These are phyloP conservation scores for Neosilurus mollespiculum DNA, from an alignment of 2,797 vertebrate species.

Conservation along the genomic window DNA sequence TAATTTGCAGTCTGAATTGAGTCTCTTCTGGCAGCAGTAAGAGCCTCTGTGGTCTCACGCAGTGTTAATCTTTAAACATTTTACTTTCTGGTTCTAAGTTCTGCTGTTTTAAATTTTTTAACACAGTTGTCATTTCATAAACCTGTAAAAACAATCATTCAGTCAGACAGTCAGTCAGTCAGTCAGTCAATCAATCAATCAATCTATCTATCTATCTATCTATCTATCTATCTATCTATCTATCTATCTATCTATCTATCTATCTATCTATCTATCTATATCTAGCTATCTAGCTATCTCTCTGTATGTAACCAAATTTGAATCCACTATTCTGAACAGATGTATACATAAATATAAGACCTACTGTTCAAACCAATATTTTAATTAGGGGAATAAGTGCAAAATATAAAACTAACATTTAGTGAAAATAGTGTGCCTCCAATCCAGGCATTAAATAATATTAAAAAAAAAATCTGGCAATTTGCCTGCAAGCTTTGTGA, in stretches of 20 bases:
- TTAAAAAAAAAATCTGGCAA: background rate
- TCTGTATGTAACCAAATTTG: background rate
- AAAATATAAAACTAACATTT: background rate
- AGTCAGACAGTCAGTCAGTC: background rate
- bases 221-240: conserved; percentile 2
- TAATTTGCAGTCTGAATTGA: conserved; percentile 73
- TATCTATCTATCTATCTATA: background rate
- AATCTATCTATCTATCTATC: background rate
- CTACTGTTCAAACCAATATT: background rate
- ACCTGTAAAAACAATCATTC: background rate
- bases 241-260: conserved; percentile 20
- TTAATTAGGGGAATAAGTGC: background rate
- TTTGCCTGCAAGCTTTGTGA: background rate
- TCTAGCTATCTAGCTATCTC: background rate
- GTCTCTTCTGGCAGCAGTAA: conserved; percentile 55
- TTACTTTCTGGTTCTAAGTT: conserved; percentile 29
- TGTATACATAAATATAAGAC: too few relatives aligned
- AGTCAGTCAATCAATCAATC: background rate
- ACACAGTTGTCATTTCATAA: background rate
- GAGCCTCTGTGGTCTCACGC: conserved; percentile 31
- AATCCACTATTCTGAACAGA: too few relatives aligned
- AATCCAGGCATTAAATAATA: background rate
- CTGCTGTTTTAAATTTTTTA: conserved; percentile 20
- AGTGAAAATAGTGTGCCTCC: background rate
- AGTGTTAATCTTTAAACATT: conserved; percentile 19